phyloP scores from a whole-genome alignment of 2,888 invertebrate genomes.

The Pheosia tremula region DNA sequence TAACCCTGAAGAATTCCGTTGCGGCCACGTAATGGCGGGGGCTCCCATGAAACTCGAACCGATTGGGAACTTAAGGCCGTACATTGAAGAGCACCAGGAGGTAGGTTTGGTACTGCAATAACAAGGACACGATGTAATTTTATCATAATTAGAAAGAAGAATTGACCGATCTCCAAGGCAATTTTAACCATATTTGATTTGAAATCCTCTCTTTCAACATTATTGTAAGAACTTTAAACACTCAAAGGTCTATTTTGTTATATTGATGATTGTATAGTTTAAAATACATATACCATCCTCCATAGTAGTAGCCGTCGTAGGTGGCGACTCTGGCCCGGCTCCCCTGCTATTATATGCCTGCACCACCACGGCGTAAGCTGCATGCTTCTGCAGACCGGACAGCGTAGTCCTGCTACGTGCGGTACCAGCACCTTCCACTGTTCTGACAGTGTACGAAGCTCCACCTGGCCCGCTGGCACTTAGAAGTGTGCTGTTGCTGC shows the following conservation, averaged over 20 bases:
- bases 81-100: constrained; percentile 93
- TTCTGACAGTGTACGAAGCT: constrained; percentile 88
- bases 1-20: constrained; percentile 94
- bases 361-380: constrained; percentile 92
- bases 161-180: no score
- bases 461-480: constrained; percentile 78
- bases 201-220: no score
- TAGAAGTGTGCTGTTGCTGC: constrained; percentile 74
- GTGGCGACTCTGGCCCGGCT: constrained; percentile 92
- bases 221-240: neutral
- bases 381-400: constrained; percentile 90
- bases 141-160: no score
- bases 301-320: constrained; percentile 91
- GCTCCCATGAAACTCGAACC: constrained; percentile 93
- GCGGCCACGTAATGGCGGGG: constrained; percentile 91
- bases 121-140: neutral
- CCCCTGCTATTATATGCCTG: constrained; percentile 95
- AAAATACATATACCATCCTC: constrained; percentile 88
- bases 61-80: constrained; percentile 93
- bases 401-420: constrained; percentile 87
- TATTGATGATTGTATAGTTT: neutral
- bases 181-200: no score
- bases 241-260: neutral
- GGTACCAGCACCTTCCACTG: constrained; percentile 90
- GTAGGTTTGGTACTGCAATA: constrained; percentile 91